phyloP scores from a whole-genome alignment of 2,888 invertebrate species.

The Tribolium freemani region DNA sequence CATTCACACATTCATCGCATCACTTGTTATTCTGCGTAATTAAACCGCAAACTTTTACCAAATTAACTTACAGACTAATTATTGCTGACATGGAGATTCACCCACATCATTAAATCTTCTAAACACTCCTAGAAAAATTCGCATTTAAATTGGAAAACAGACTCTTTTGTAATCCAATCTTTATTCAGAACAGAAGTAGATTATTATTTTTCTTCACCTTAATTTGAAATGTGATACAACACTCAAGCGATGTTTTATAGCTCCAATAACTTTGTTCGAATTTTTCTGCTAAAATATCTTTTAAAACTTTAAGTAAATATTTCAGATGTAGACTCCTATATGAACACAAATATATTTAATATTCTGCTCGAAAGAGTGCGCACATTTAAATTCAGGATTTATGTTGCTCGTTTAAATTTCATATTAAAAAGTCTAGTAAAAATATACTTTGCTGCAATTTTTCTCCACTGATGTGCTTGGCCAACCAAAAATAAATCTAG shows the following conservation, averaged over 20 bases:
- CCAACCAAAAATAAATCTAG: neutral
- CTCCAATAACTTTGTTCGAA: neutral
- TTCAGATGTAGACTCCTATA: too few species aligned
- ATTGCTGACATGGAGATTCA: neutral
- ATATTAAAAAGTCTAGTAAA: neutral
- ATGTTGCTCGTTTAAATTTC: neutral
- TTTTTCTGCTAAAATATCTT: too few species aligned
- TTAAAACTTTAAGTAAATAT: too few species aligned
- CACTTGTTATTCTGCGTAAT: constrained; percentile 24
- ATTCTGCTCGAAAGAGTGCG: neutral
- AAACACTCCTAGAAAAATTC: neutral
- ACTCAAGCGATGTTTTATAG: neutral
- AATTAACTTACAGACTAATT: neutral
- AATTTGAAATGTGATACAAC: neutral
- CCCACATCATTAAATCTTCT: neutral
- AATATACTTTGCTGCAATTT: neutral
- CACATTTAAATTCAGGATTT: neutral
- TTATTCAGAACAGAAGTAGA: neutral
- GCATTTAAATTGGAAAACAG: neutral
- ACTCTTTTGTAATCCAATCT: neutral
- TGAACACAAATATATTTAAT: too few species aligned
- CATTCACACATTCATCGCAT: constrained; percentile 47
- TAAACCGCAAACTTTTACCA: constrained; percentile 24
- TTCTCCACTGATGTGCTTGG: neutral
- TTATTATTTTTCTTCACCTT: neutral